These are phyloP conservation scores for Gulo gulo DNA, from an alignment of 2,113 vertebrate genomes.

Conservation along the genomic window DNA sequence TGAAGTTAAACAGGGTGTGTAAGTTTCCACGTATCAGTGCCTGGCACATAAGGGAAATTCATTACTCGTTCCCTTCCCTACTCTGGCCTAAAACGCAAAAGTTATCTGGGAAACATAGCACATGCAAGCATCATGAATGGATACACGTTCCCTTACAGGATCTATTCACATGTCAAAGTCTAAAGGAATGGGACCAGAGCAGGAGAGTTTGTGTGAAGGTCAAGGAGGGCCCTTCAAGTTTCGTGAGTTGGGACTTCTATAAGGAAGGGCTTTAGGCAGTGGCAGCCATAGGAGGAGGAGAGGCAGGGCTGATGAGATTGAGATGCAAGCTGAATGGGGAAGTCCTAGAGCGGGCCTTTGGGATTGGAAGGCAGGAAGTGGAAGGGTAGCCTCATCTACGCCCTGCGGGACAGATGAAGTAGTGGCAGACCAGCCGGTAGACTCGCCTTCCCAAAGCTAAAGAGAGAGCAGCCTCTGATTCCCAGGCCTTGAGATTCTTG, in stretches of 20 bases:
- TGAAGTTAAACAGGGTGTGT: not conserved
- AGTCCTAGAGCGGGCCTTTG: no score
- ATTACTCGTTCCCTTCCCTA: not conserved
- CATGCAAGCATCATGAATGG: not conserved
- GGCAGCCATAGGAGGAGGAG: fast-evolving
- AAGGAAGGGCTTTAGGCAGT: not conserved
- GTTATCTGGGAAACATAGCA: not conserved
- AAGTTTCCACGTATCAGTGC: not conserved
- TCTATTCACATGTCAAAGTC: not conserved
- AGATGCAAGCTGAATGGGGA: not conserved
- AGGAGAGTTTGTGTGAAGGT: not conserved
- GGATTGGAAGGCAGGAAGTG: not conserved
- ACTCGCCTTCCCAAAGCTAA: fast-evolving
- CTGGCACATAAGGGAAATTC: not conserved
- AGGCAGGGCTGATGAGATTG: not conserved
- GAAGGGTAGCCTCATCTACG: not conserved
- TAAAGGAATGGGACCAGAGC: not conserved
- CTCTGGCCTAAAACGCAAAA: not conserved
- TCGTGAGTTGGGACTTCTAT: not conserved
- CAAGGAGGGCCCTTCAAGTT: not conserved
- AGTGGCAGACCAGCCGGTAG: fast-evolving
- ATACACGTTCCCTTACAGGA: not conserved
- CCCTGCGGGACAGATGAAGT: not conserved
- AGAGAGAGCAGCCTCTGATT: not conserved
- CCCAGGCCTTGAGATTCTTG: not conserved